Base-by-base conservation (phyloP, 2,113 vertebrate genomes). In the Ctenodactylus gundi region DNA sequence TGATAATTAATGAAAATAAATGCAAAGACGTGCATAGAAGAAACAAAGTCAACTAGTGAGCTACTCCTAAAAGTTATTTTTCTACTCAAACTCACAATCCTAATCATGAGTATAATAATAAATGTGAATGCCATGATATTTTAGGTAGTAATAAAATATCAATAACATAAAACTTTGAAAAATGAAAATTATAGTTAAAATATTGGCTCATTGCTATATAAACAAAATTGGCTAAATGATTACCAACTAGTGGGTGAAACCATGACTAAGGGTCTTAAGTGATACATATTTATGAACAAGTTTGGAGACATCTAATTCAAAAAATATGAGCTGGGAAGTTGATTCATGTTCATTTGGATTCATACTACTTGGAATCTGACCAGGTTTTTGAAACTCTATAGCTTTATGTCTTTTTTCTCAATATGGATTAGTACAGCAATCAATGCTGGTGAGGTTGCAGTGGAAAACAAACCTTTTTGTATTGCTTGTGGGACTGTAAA, bases 171-270 rank as follows among this genome's bases (percentile, higher is more conserved):
- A 51, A 12, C 23, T 88, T 34, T 13, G 8, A 17, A 55, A 77
- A 86, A 44, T 72, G 20, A 68, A 78, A 18, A 93, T 31, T 39
- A 0, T 73, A 41, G 87, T 93, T 41, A 90, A 91, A 94, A 70
- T 55, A 80, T 31, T 75, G 14, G 17, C 39, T 93, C 41, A 18
- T n/a, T 27, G 46, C 64, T 36, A 44, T 34, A 77, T 44, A 65
- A 21, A 44, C 44, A 93, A 94, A 90, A 57, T 90, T 72, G 64
- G 80, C 78, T 76, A 92, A 72, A 7, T 55, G 13, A 86, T 90
- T 44, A 75, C 14, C 9, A 12, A 70, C 4, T 27, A 55, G 31
- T 36, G 1, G 10, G 6, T 57, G n/a, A 68, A 83, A 44, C 36
- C 4, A 1, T 36, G 27, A 46, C 21, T 4, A 1, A 70, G 83